Evolutionary conservation across 2,888 invertebrate species (phyloP).

Genomic region (Diaphora mendica): DNA sequence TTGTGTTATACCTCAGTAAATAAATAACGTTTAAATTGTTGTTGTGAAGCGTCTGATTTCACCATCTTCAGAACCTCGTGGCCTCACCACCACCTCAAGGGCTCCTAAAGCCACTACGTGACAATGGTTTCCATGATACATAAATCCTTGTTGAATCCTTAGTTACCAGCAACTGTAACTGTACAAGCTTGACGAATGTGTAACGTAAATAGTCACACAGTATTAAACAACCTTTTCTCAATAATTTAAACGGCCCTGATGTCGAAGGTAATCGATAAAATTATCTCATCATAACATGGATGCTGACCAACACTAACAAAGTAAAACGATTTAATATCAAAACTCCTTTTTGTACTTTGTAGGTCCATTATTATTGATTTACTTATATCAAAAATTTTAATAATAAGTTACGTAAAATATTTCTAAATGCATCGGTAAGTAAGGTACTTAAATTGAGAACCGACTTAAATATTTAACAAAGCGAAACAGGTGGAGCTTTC

Average conservation of each 20-base stretch:
- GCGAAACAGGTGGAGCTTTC: not conserved
- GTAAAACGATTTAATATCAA: not conserved
- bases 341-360: not conserved
- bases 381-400: not conserved
- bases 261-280: not conserved
- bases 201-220: not conserved
- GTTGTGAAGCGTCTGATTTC: too few relatives aligned
- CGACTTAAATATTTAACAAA: not conserved
- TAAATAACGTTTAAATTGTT: too few relatives aligned
- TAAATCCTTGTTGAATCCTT: too few relatives aligned
- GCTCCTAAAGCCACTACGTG: too few relatives aligned
- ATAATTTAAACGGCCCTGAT: not conserved
- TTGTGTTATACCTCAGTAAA: too few relatives aligned
- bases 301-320: not conserved
- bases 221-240: not conserved
- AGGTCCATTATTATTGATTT: not conserved
- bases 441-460: not conserved
- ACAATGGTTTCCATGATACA: too few relatives aligned
- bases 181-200: not conserved
- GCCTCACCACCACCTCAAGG: too few relatives aligned
- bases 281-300: not conserved
- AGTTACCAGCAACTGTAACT: too few relatives aligned
- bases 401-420: not conserved
- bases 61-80: too few relatives aligned
- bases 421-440: not conserved